phyloP scores from a whole-genome alignment of 37 sponge, comb jelly and placozoan genomes.

The Diacarnus erythraeanus region DNA sequence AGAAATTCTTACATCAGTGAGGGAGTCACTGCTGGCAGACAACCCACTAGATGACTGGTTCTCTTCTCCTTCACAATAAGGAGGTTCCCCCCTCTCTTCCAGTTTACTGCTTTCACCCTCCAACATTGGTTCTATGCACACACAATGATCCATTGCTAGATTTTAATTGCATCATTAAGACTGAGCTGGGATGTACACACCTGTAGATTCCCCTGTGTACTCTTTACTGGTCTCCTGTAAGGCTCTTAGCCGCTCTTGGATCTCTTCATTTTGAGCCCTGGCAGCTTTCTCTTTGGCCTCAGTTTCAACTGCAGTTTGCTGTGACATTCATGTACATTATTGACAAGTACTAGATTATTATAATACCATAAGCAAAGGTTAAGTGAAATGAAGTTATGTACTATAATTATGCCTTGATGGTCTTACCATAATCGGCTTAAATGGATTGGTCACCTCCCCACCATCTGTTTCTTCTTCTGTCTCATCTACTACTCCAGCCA shows the following conservation, averaged over 20 bases:
- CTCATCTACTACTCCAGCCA: not conserved
- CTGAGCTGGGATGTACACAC: slow-evolving; percentile 5
- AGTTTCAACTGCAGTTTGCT: slow-evolving; percentile 11
- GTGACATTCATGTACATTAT: not conserved
- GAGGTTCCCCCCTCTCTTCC: not conserved
- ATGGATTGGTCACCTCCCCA: slow-evolving; percentile 42
- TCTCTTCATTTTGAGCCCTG: slow-evolving; percentile 3
- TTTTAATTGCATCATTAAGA: too few species aligned
- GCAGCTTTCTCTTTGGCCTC: slow-evolving; percentile 22
- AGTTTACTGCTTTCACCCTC: not conserved
- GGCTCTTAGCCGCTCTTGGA: not conserved
- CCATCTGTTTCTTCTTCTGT: not conserved
- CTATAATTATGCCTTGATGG: too few species aligned
- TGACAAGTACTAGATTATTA: too few species aligned
- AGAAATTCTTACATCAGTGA: slow-evolving; percentile 19
- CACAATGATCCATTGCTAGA: too few species aligned
- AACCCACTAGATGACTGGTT: slow-evolving; percentile 1
- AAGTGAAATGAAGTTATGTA: too few species aligned
- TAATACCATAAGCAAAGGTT: not conserved
- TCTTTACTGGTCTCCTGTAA: not conserved
- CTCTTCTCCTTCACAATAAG: not conserved
- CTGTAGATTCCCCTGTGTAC: not conserved
- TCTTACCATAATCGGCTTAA: slow-evolving; percentile 41
- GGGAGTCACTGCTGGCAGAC: slow-evolving; percentile 22
- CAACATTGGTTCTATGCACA: not conserved